Base-by-base conservation (phyloP, 2,888 invertebrate species). In the Drosophila anceps region DNA sequence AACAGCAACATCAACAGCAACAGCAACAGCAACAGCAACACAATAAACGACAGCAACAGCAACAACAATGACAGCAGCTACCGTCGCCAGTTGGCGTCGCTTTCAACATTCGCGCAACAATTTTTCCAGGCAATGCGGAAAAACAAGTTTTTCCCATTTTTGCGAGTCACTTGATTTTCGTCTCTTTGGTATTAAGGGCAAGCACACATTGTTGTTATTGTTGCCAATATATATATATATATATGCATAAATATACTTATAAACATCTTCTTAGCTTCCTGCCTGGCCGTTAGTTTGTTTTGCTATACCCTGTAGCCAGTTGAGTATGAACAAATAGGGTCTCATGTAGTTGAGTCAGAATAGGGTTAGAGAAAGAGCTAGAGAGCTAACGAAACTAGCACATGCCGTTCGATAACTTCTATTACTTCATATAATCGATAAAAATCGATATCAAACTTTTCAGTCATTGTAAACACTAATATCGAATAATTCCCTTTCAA, bases 41-140 rank as follows among this genome's bases (percentile, higher is more conserved):
- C 48, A 60, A 46, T 46, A 5, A 46, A n/a, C 27, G 46, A 46
- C 46, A 10, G 10, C 46, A 67, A 29, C 51, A 39, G 15, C 70
- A 43, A 10, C 50, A 51, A 9, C 60, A 59, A 9, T 43, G 33
- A 27, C 58, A 58, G 15, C 53, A 46, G 77, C 81, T 64, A 71
- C 57, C 51, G 70, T 62, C 24, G 27, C 37, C 43, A 58, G 69
- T 70, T 70, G 64, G 54, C 61, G 57, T 54, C 55, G 79, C 78
- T 78, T 69, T 83, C 76, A 65, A 60, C 81, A 81, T 55, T 76
- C 55, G 61, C 62, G 59, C 62, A 65, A 68, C 68, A 61, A 64
- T 76, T 84, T 85, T 90, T 75, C 76, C 74, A 81, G 91, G 90
- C 90, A 91, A 50, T 91, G 91, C 81, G 84, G 91, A 90, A 83